phyloP scores from a whole-genome alignment of 2,113 vertebrate species.

The Stomatorhinus ivindoensis region DNA sequence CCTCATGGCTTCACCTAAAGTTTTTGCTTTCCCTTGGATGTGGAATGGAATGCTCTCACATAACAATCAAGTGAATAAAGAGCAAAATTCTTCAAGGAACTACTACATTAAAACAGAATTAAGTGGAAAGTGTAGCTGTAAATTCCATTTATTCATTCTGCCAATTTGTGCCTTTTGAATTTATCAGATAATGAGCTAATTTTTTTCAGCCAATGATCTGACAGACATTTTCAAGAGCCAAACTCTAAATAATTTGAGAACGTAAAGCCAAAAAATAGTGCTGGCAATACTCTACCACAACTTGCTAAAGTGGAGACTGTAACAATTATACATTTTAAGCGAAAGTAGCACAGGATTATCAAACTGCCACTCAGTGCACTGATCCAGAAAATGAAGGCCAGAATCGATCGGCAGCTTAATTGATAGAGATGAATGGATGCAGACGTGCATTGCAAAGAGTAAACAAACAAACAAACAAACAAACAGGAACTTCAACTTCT shows the following conservation, averaged over 20 bases:
- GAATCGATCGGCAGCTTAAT: background rate
- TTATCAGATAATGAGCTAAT: background rate
- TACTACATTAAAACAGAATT: background rate
- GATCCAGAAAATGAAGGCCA: background rate
- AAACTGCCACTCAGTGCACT: background rate
- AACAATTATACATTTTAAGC: background rate
- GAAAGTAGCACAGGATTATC: background rate
- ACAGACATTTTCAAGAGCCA: background rate
- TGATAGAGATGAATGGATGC: background rate
- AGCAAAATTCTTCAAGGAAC: background rate
- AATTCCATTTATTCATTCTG: background rate
- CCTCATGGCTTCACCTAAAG: background rate
- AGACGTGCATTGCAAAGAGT: background rate
- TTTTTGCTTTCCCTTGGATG: background rate
- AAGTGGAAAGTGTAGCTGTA: background rate
- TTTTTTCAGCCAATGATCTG: background rate
- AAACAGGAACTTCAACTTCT: background rate
- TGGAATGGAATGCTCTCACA: background rate
- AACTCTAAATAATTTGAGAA: background rate
- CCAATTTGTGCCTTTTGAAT: background rate
- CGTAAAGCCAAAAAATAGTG: background rate
- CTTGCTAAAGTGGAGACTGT: background rate
- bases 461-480: background rate
- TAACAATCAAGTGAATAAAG: background rate
- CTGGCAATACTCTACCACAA: background rate